Base-by-base conservation (phyloP, 2,888 invertebrate genomes). In the Tinea trinotella region DNA sequence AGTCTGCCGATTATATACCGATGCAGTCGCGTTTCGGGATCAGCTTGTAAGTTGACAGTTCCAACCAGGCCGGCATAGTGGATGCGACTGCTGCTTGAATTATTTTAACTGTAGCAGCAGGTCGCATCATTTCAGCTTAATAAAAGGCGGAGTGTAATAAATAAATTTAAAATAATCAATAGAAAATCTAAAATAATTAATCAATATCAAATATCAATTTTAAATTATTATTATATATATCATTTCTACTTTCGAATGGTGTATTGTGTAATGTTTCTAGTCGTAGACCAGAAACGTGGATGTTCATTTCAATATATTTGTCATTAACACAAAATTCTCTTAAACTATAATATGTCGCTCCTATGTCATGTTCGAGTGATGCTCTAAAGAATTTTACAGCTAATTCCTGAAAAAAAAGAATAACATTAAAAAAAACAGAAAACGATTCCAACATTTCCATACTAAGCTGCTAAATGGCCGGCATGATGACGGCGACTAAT, bases 361-460 rank as follows among this genome's bases (percentile, higher is more conserved):
- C 74, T 63, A 74, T 72, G 64, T 90, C 87, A 65, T 85, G 84
- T 2, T 66, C 64, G 2, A 84, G 64, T 52, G 90, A 69, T 3
- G 66, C 68, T 64, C 80, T 80, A 71, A 87, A 90, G 69, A 90
- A 86, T 34, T 72, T 64, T 12, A 90, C 68, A 2, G 89, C 89
- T 18, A 78, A 71, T 46, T 67, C 65, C 90, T 91, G 70, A n/a
- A 40, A 56, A 54, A 54, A 48, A 56, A 54, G 9, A 44, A 49
- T 24, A 7, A 9, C 24, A 7, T 7, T 24, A 24, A 7, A 5
- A 7, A 7, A 24, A 24, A 24, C 6, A 24, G 24, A 24, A 24
- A 24, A 9, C n/a, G n/a, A 24, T 24, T 24, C 24, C 24, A 24
- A 24, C 24, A 24, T 24, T 24, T 24, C 9, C n/a, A n/a, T n/a